A percentile compares a stretch with the other conserved stretches of the same genome.
Evolutionary conservation across 2,888 invertebrate genomes (phyloP).

Genomic region (Drosophila kambysellisi): DNA sequence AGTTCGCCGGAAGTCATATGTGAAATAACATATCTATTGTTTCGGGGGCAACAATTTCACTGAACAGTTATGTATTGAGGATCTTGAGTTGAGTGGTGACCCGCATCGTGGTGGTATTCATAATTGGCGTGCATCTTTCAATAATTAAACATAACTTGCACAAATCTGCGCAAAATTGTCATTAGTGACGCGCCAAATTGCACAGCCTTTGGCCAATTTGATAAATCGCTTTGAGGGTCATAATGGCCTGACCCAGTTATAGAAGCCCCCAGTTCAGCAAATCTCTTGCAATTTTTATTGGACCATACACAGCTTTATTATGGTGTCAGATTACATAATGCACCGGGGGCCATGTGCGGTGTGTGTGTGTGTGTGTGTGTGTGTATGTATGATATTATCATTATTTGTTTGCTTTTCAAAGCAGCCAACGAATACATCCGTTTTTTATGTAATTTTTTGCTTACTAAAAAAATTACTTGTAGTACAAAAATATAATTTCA

Average conservation of each 20-base stretch:
- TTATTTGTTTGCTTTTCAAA: constrained; percentile 43
- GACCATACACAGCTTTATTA: constrained; percentile 18
- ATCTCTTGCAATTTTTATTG: constrained; percentile 63
- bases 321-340: constrained; percentile 35
- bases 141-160: constrained; percentile 63
- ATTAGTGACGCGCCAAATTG: constrained; percentile 68
- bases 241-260: constrained; percentile 63
- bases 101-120: constrained; percentile 20
- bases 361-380: background rate
- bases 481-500: background rate
- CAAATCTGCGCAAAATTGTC: constrained; percentile 60
- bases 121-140: constrained; percentile 42
- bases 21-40: constrained; percentile 54
- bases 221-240: constrained; percentile 43
- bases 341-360: constrained; percentile 8
- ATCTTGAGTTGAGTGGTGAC: background rate
- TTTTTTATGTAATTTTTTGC: constrained; percentile 53
- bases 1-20: constrained; percentile 68
- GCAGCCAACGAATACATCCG: constrained; percentile 29
- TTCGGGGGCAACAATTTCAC: constrained; percentile 50
- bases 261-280: constrained; percentile 38
- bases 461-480: constrained; percentile 2
- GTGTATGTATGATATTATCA: constrained; percentile 18
- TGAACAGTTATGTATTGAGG: constrained; percentile 1
- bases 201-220: constrained; percentile 31